Base-by-base conservation (phyloP, 2,113 vertebrate species). In the Copsychus sechellarum region DNA sequence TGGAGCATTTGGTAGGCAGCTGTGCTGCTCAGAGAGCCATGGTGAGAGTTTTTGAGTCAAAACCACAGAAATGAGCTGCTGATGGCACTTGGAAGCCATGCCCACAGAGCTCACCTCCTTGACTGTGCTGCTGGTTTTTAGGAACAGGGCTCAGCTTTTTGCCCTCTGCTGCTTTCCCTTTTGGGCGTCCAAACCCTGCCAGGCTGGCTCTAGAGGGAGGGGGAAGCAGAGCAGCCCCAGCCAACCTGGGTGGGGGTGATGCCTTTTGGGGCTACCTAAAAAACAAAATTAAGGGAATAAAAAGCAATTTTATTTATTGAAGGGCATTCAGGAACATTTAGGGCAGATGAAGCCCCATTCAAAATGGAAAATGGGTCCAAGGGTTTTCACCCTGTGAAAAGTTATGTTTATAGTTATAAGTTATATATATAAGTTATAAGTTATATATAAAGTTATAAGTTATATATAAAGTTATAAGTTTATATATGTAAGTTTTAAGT, bases 1-100 rank as follows among this genome's bases (percentile, higher is more conserved):
- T 66, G 93, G 85, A 95, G 95, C 94, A 95, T 96, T 94, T 96
- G 94, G 95, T 62, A 48, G 53, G 23, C 96, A 96, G 96, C 96
- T 96, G 93, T 90, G 90, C 76, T 34, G 79, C 86, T 92, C 92
- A 17, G 47, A 93, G 90, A 85, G 90, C 82, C 86, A 60, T 14
- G 57, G 88, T 34, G 38, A 90, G 79, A 3, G 8, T 67, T 78
- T 33, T 62, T 43, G 31, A 81, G 72, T 74, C 72, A 4, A 93
- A 96, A 86, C 94, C 96, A 94, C 94, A 97, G 90, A 36, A 96
- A 96, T 93, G 93, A 96, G 42, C 72, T 0, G 51, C 86, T 93
- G 94, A 93, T 87, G 93, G 88, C 82, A 66, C 94, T 94, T 93
- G 95, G 94, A 95, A 94, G 95, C 90, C 90, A 45, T 78, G 87